A percentile compares a stretch with the other conserved stretches of the same genome.
Evolutionary conservation across 2,113 vertebrate species (phyloP).

Genomic region (Corydoras maculifer): DNA sequence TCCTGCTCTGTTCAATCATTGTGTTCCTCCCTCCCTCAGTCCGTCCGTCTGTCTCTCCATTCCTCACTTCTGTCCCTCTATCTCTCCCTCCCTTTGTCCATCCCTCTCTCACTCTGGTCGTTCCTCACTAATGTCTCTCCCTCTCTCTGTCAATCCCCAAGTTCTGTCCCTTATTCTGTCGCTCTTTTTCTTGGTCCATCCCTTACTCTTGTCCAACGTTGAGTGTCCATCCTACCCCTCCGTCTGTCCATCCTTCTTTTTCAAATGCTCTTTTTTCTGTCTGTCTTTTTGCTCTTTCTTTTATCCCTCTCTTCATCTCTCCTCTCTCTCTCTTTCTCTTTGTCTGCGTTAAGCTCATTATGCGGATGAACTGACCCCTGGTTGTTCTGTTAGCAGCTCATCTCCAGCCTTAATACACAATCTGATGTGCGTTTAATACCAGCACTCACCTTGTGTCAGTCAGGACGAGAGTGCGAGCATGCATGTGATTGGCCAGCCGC

Average conservation of each 20-base stretch:
- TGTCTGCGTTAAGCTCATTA: conserved; percentile 54
- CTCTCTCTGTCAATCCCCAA: neutral
- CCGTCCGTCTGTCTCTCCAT: too few species aligned
- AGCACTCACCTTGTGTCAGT: conserved; percentile 63
- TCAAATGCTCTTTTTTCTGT: neutral
- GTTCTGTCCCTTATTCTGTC: too few species aligned
- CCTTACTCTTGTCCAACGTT: too few species aligned
- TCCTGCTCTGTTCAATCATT: too few species aligned
- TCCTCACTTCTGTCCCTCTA: neutral
- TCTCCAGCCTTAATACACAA: conserved; percentile 58
- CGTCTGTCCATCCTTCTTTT: too few species aligned
- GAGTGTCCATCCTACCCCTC: neutral
- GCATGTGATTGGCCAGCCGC: conserved; percentile 55
- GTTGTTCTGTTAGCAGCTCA: conserved; percentile 46
- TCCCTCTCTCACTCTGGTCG: neutral
- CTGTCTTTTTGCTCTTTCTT: neutral
- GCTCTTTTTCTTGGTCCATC: too few species aligned
- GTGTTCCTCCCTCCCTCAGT: too few species aligned
- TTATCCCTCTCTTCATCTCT: neutral
- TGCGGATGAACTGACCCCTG: conserved; percentile 56
- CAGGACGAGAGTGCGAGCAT: conserved; percentile 58
- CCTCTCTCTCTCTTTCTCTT: neutral
- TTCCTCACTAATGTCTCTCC: neutral
- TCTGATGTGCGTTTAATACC: conserved; percentile 67
- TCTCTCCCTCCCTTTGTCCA: neutral